These are phyloP conservation scores for Ataeniobius toweri DNA, from an alignment of 2,797 vertebrate species.

Conservation along the genomic window DNA sequence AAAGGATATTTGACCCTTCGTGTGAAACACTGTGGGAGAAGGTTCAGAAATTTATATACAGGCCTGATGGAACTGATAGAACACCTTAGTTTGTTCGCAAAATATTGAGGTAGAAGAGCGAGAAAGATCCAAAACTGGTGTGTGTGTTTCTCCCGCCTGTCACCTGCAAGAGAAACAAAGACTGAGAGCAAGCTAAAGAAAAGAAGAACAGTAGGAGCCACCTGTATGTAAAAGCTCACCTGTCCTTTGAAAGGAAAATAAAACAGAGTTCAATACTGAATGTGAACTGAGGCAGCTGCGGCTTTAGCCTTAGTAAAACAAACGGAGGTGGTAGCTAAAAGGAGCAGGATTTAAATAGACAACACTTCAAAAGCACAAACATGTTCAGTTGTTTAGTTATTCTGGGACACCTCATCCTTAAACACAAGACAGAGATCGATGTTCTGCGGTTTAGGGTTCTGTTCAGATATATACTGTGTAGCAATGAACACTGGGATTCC, in stretches of 20 bases:
- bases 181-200: conserved; percentile 29
- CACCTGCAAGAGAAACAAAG: conserved; percentile 50
- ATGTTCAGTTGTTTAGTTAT: not conserved
- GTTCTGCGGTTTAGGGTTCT: not conserved
- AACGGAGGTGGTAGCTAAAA: conserved; percentile 9
- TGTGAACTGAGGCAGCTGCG: conserved; percentile 45
- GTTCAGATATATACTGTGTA: not conserved
- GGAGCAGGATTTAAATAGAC: conserved; percentile 11
- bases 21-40: conserved; percentile 27
- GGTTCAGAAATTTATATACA: conserved; percentile 4
- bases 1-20: conserved; percentile 42
- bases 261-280: conserved; percentile 12
- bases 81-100: conserved; percentile 49
- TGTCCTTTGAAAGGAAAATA: conserved; percentile 28
- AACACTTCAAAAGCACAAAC: conserved; percentile 1
- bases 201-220: conserved; percentile 33
- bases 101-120: conserved; percentile 30
- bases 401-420: not conserved
- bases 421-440: not conserved
- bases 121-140: conserved; percentile 17
- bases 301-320: conserved; percentile 21
- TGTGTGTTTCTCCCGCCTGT: conserved; percentile 25
- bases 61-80: conserved; percentile 25
- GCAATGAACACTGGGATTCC: conserved; percentile 1
- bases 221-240: conserved; percentile 71